Percentiles rank a stretch among this genome's conserved stretches.
Evolutionary conservation across 1,140 invertebrate genomes (phyloP).

Genomic region (Lepidurus apus): DNA sequence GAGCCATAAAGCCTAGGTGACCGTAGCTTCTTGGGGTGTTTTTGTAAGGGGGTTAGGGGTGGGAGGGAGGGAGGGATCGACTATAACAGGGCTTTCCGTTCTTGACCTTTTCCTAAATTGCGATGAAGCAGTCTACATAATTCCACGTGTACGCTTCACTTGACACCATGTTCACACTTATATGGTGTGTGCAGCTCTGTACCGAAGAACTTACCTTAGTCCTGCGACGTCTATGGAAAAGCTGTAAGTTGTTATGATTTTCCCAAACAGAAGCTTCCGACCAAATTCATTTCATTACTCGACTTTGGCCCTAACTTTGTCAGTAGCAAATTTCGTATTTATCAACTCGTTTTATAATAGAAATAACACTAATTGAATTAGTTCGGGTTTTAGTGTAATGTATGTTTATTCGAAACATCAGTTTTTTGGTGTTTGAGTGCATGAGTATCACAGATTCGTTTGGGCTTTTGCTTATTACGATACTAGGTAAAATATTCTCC

Average conservation of each 20-base stretch:
- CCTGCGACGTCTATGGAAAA: not conserved
- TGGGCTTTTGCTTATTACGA: too few relatives aligned
- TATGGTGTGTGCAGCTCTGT: not conserved
- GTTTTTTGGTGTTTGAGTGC: too few relatives aligned
- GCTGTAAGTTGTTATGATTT: not conserved
- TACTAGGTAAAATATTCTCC: too few relatives aligned
- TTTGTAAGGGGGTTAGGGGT: not conserved
- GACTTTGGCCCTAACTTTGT: too few relatives aligned
- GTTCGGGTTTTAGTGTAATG: too few relatives aligned
- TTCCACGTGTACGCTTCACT: not conserved
- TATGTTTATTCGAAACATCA: too few relatives aligned
- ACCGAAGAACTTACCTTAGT: not conserved
- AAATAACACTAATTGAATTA: too few relatives aligned
- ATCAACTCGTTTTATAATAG: too few relatives aligned
- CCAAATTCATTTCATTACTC: not conserved
- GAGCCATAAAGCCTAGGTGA: not conserved
- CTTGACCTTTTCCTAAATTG: not conserved
- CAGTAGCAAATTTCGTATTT: too few relatives aligned
- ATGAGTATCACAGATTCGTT: too few relatives aligned
- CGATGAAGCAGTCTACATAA: not conserved
- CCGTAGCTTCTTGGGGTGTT: not conserved
- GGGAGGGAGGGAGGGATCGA: not conserved
- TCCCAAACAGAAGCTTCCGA: not conserved
- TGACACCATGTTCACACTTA: conserved; percentile 2
- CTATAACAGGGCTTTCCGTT: not conserved